Conservation (phyloP, 2,888 invertebrate species). For the Pristionchus exspectatus region DNA sequence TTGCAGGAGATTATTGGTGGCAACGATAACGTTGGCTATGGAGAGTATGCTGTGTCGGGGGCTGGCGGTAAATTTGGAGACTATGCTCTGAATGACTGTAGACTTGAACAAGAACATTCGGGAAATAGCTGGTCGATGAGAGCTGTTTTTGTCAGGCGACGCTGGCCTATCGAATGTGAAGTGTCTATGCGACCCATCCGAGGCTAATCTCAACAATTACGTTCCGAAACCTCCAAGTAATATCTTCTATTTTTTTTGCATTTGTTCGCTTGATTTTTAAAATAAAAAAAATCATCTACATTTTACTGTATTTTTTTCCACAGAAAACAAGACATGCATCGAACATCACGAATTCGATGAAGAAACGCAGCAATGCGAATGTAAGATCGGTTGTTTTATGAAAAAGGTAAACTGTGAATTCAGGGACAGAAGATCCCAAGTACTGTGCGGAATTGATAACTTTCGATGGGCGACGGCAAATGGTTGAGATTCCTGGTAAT, state of each 20-base stretch:
- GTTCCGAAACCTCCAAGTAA: not conserved
- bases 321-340: not conserved
- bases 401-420: not conserved
- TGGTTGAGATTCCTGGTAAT: not conserved
- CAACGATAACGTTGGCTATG: too few relatives aligned
- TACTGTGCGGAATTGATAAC: not conserved
- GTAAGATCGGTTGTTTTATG: not conserved
- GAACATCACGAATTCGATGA: too few relatives aligned
- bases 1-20: too few relatives aligned
- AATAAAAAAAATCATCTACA: too few relatives aligned
- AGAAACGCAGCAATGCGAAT: not conserved
- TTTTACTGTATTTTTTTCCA: not conserved
- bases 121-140: too few relatives aligned
- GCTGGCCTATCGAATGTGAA: not conserved
- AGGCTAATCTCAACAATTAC: not conserved
- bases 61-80: not conserved
- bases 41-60: too few relatives aligned
- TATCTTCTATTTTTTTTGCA: not conserved
- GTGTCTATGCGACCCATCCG: not conserved
- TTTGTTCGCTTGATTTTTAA: not conserved
- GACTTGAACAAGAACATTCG: too few relatives aligned
- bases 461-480: not conserved
- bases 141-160: too few relatives aligned
- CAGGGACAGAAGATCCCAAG: not conserved
- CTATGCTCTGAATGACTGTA: too few relatives aligned